These are phyloP conservation scores for Mayetiola destructor DNA, from an alignment of 2,888 invertebrate genomes.

Conservation along the genomic window DNA sequence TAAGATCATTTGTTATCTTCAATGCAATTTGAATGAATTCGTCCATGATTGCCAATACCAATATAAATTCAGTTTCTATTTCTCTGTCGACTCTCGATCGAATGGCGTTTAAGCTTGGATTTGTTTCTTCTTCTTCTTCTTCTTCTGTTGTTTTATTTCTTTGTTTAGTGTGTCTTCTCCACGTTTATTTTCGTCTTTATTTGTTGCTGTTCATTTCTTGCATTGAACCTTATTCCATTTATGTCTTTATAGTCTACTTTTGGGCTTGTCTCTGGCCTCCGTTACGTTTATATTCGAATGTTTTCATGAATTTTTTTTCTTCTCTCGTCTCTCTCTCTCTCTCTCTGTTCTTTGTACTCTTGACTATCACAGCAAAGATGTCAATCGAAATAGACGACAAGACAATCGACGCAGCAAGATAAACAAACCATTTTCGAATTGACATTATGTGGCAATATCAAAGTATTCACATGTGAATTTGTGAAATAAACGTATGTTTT, in stretches of 20 bases:
- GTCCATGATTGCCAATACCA: neutral
- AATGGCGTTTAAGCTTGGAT: neutral
- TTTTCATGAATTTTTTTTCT: no score
- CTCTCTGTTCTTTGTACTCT: no score
- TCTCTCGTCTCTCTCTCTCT: no score
- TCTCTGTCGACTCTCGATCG: no score
- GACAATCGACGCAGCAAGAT: slow-evolving; percentile 13
- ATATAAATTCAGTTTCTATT: no score
- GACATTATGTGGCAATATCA: slow-evolving; percentile 12
- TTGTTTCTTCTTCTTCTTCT: neutral
- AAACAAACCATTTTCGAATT: slow-evolving; percentile 9
- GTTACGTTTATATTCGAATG: no score
- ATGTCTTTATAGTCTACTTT: neutral
- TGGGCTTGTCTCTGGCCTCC: no score
- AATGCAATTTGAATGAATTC: slow-evolving; percentile 9
- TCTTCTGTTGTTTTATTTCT: neutral
- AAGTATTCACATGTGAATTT: neutral
- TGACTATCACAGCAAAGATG: no score
- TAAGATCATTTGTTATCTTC: slow-evolving; percentile 11
- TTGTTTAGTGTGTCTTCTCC: no score
- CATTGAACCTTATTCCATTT: neutral
- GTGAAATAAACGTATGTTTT: no score
- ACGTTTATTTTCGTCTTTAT: neutral
- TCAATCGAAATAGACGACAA: slow-evolving; percentile 7
- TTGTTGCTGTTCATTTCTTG: slow-evolving; percentile 3